These are phyloP conservation scores for Xestia c-nigrum DNA, from an alignment of 2,888 invertebrate species.

Conservation along the genomic window DNA sequence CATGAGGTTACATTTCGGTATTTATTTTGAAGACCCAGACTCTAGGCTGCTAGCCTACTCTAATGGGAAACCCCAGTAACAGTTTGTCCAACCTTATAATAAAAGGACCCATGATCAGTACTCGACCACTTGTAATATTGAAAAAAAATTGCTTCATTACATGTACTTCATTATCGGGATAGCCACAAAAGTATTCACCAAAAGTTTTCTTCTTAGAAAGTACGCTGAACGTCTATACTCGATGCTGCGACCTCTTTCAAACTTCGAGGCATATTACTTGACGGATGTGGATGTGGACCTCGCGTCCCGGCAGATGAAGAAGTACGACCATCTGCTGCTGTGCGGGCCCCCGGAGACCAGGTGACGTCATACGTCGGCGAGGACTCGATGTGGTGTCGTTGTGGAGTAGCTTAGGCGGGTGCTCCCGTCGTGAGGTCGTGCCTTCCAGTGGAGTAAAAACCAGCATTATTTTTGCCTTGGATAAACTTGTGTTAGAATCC, in stretches of 20 bases:
- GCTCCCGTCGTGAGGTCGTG: slow-evolving; percentile 8
- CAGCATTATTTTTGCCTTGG: background rate
- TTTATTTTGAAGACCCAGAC: background rate
- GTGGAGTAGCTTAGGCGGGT: slow-evolving; percentile 7
- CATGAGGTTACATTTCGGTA: background rate
- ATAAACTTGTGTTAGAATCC: slow-evolving; percentile 1
- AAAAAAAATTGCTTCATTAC: background rate
- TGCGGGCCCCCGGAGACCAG: slow-evolving; percentile 68
- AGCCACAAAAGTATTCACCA: background rate
- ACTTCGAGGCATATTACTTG: slow-evolving; percentile 89
- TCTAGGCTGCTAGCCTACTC: background rate
- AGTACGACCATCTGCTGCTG: slow-evolving; percentile 79
- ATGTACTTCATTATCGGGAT: background rate
- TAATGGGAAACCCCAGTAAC: background rate
- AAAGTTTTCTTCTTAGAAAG: slow-evolving; percentile 77
- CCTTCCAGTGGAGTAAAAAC: slow-evolving; percentile 1
- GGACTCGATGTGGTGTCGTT: slow-evolving; percentile 1
- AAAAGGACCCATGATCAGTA: background rate
- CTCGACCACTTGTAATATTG: background rate
- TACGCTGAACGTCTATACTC: slow-evolving; percentile 90
- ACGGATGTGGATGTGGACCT: slow-evolving; percentile 84
- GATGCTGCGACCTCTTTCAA: slow-evolving; percentile 87
- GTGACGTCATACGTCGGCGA: slow-evolving; percentile 65
- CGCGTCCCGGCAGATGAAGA: slow-evolving; percentile 85
- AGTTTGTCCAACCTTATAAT: background rate